Evolutionary conservation across 2,888 invertebrate species (phyloP), one percentile per base, ranked within the genome.

Genomic region (Nowickia ferox): DNA sequence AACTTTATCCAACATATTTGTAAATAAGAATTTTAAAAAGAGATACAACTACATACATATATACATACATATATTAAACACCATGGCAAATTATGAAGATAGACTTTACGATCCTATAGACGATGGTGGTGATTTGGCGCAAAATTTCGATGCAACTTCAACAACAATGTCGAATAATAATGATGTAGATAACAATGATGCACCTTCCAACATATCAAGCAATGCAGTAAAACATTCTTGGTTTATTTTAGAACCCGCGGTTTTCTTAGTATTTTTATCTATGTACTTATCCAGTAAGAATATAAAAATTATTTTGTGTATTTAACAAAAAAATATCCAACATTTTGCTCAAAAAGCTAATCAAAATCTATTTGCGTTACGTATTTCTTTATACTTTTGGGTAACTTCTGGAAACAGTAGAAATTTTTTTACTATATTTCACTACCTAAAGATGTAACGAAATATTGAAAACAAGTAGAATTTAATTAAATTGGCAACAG

Each of bases 191-290:
- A 17, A n/a, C 2, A 15, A 22, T 17, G 8, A 48, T 30, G 17
- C 46, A 57, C 6, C 10, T 22, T 22, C 72, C 44, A 38, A 44
- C 10, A 11, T n/a, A 46, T 46, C 65, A 74, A n/a, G 19, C 44
- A 40, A 4, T 13, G 68, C 65, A 22, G 79, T 81, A 13, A 88
- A 84, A 57, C 86, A 68, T 68, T 88, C 88, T 4, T 90, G 89
- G 89, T 92, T 92, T 44, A 90, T 92, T 74, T 87, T 92, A 79
- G 93, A 93, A 77, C 92, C 93, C 17, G 91, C 92, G 6, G 91
- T 92, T 5, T 89, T 93, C 57, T 84, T 93, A 2, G 88, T 92
- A 4, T 93, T 93, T 80, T 89, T 91, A 69, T 90, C 91, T 15
- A 88, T 92, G 87, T 91, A 90, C 83, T 86, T 93, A 79, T 91